Conservation (phyloP, 1,140 invertebrate genomes). For the Rhagoletis zephyria region DNA sequence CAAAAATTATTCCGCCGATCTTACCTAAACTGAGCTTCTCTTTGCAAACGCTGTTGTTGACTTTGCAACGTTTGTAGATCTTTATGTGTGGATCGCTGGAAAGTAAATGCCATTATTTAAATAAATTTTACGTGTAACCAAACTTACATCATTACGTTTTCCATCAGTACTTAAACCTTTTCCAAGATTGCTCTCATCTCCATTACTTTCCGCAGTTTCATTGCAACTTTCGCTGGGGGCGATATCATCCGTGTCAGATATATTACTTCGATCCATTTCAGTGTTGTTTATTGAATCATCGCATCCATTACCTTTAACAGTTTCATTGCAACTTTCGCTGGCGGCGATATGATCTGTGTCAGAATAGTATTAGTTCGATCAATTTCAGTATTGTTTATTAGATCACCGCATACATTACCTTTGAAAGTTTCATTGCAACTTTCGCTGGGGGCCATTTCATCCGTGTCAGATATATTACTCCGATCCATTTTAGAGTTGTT, state of each 20-base stretch:
- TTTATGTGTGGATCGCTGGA: conserved; percentile 53
- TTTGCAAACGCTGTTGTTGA: conserved; percentile 77
- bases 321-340: too few relatives aligned
- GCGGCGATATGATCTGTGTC: too few relatives aligned
- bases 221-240: not conserved
- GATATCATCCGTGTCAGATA: not conserved
- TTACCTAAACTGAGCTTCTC: conserved; percentile 76
- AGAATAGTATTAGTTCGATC: too few relatives aligned
- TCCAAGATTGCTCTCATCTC: not conserved
- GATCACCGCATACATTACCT: too few relatives aligned
- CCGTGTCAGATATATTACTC: not conserved
- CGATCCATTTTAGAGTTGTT: not conserved
- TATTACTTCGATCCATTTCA: not conserved
- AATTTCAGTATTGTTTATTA: too few relatives aligned
- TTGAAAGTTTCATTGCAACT: not conserved
- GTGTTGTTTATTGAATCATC: not conserved
- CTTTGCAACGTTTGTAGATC: conserved; percentile 74
- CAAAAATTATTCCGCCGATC: not conserved
- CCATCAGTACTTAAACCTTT: not conserved
- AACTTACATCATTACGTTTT: not conserved
- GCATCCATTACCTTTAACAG: not conserved
- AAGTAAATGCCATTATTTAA: not conserved
- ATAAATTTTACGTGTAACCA: not conserved
- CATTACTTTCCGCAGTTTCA: not conserved
- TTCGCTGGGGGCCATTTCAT: not conserved